phyloP scores from a whole-genome alignment of 2,113 vertebrate species.

The Ptilorrhoa leucosticta region DNA sequence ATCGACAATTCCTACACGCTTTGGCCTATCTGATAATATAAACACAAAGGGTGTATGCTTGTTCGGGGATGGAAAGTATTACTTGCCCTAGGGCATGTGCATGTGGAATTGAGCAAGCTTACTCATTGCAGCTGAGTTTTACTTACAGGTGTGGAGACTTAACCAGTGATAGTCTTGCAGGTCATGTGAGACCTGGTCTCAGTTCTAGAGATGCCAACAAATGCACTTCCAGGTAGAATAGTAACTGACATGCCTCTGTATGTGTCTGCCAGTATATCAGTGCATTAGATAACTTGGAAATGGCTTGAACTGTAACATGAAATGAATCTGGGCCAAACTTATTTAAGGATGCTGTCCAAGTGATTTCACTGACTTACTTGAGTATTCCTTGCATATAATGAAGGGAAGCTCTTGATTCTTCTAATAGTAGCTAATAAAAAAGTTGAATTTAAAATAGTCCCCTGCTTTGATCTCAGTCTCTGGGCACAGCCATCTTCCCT shows the following conservation, averaged over 20 bases:
- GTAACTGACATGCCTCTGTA: rapidly evolving
- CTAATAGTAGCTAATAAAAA: neutral
- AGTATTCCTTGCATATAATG: neutral
- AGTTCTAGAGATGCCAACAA: neutral
- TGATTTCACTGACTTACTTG: neutral
- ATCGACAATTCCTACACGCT: rapidly evolving
- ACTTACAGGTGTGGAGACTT: neutral
- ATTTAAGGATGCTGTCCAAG: neutral
- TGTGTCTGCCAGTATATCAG: neutral
- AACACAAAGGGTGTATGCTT: neutral
- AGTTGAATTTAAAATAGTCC: neutral
- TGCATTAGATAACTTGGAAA: neutral
- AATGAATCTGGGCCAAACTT: neutral
- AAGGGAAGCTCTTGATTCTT: neutral
- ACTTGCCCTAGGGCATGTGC: neutral
- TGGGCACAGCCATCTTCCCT: neutral
- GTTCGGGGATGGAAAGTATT: neutral
- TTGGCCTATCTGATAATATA: neutral
- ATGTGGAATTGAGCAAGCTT: neutral
- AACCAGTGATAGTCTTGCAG: neutral
- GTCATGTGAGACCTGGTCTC: neutral
- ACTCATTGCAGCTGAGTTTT: neutral
- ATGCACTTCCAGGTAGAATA: neutral
- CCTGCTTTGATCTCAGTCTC: neutral
- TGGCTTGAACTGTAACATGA: neutral